A percentile compares a stretch with the other conserved stretches of the same genome.
Evolutionary conservation across 64 coral and sea anemone species (phyloP).

Genomic region (Stichodactyla mertensii): DNA sequence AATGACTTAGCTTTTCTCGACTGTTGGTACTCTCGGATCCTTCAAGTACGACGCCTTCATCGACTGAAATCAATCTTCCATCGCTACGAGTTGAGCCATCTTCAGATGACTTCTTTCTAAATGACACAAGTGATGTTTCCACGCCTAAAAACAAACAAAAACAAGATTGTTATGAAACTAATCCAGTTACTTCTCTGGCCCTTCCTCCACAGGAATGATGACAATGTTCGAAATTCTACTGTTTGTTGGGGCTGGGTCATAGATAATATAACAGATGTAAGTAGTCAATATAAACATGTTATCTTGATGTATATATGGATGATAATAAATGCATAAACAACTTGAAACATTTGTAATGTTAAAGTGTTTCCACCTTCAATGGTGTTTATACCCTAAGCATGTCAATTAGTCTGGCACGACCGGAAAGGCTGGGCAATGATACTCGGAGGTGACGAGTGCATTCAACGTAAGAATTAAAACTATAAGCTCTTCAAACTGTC

Average conservation of each 20-base stretch:
- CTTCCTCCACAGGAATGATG: background rate
- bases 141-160: constrained; percentile 18
- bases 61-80: constrained; percentile 72
- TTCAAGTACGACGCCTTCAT: constrained; percentile 84
- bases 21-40: constrained; percentile 66
- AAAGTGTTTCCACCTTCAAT: background rate
- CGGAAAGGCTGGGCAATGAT: background rate
- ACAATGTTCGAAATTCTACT: background rate
- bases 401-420: background rate
- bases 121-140: background rate
- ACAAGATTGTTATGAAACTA: background rate
- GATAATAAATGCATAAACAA: background rate
- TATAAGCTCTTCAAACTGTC: no score
- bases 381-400: background rate
- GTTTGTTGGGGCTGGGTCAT: background rate
- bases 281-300: background rate
- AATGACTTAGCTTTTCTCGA: constrained; percentile 40
- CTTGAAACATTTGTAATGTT: background rate
- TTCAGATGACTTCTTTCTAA: constrained; percentile 31
- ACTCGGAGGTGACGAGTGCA: background rate
- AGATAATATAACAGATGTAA: background rate
- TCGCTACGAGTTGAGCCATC: constrained; percentile 31
- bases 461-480: no score
- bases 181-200: background rate
- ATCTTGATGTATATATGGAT: background rate